Conservation (phyloP, 2,888 invertebrate genomes). For the Eubasilissa splendida region DNA sequence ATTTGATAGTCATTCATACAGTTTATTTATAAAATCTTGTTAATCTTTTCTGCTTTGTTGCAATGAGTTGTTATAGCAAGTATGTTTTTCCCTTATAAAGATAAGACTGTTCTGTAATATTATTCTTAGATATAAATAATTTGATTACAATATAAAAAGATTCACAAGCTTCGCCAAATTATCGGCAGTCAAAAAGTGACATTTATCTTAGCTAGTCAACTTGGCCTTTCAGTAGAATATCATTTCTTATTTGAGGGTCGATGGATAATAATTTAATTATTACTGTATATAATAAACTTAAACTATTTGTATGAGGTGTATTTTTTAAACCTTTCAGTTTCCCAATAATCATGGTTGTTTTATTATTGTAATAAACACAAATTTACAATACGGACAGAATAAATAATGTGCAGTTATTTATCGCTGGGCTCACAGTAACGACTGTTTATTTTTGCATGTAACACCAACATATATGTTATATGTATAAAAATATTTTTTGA, state of each 20-base stretch:
- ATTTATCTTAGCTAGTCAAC: constrained; percentile 18
- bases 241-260: constrained; percentile 17
- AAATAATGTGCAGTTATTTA: too few relatives aligned
- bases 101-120: constrained; percentile 33
- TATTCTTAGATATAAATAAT: constrained; percentile 10
- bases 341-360: background rate
- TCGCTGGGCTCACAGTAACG: too few relatives aligned
- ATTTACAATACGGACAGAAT: too few relatives aligned
- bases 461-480: too few relatives aligned
- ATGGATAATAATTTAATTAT: constrained; percentile 6
- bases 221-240: constrained; percentile 17
- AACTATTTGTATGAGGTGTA: constrained; percentile 50
- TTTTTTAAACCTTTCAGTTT: constrained; percentile 37
- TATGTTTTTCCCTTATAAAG: constrained; percentile 34
- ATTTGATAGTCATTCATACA: too few relatives aligned
- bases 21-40: too few relatives aligned
- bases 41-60: too few relatives aligned
- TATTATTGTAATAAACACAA: too few relatives aligned
- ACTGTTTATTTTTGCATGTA: too few relatives aligned
- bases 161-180: background rate
- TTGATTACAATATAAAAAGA: background rate
- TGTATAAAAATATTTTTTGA: too few relatives aligned
- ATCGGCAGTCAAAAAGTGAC: background rate
- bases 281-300: constrained; percentile 55
- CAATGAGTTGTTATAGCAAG: background rate